Percentiles rank a stretch among this genome's conserved stretches.
Conservation (phyloP, 1,140 invertebrate genomes). For the Drosophila tropicalis region DNA sequence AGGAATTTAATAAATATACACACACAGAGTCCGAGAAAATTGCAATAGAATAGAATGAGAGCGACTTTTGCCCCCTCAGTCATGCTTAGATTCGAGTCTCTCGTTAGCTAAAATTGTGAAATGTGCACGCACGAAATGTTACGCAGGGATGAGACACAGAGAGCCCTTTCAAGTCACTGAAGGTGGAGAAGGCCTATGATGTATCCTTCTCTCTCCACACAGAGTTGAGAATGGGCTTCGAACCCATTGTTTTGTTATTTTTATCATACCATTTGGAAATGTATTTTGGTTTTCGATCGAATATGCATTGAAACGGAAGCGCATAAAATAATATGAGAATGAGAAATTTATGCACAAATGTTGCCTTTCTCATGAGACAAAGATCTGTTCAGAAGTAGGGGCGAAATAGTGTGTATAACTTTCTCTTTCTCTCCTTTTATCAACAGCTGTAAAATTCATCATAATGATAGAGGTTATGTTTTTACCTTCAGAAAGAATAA, state of each 20-base stretch:
- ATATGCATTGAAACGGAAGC: constrained; percentile 73
- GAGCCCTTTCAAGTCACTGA: not conserved
- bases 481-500: constrained; percentile 90
- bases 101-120: constrained; percentile 76
- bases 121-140: constrained; percentile 70
- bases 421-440: constrained; percentile 14
- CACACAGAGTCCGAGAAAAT: constrained; percentile 51
- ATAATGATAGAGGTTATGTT: constrained; percentile 62
- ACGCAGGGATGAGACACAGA: constrained; percentile 23
- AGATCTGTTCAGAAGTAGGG: not conserved
- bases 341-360: constrained; percentile 71
- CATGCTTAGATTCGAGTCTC: constrained; percentile 39
- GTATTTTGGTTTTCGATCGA: constrained; percentile 68
- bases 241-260: constrained; percentile 25
- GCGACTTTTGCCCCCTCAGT: constrained; percentile 27
- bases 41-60: constrained; percentile 51
- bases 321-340: constrained; percentile 73
- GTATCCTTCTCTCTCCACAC: constrained; percentile 26
- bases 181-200: constrained; percentile 19
- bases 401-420: constrained; percentile 13
- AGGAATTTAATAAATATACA: constrained; percentile 60
- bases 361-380: constrained; percentile 65
- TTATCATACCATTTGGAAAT: constrained; percentile 39
- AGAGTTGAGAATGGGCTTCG: not conserved
- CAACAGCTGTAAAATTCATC: constrained; percentile 52